Conservation (phyloP, 1,140 invertebrate species). For the Drosophila yakuba region DNA sequence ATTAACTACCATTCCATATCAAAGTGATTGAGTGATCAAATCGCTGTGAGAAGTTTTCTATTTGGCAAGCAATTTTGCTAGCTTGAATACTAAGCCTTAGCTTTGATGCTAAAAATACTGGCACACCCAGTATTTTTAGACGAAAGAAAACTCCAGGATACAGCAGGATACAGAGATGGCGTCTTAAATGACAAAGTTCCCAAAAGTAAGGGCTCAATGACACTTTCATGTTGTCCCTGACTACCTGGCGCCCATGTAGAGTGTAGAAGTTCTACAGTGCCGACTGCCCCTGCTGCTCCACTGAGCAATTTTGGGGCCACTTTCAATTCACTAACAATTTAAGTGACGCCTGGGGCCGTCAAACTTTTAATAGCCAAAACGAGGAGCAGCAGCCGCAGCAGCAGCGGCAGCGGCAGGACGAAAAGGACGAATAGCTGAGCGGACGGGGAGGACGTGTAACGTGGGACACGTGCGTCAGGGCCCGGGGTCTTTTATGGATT, state of each 20-base stretch:
- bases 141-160: background rate
- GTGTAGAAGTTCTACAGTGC: conserved; percentile 3
- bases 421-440: background rate
- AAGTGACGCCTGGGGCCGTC: conserved; percentile 55
- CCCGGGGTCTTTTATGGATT: conserved; percentile 21
- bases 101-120: too few relatives aligned
- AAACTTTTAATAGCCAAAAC: conserved; percentile 70
- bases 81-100: too few relatives aligned
- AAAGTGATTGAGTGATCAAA: too few relatives aligned
- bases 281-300: conserved; percentile 15
- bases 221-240: conserved; percentile 10
- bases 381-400: conserved; percentile 26
- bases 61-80: too few relatives aligned
- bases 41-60: too few relatives aligned
- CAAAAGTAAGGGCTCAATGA: conserved; percentile 1
- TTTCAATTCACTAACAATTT: conserved; percentile 66
- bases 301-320: conserved; percentile 35
- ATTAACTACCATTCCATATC: too few relatives aligned
- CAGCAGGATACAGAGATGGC: background rate
- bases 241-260: conserved; percentile 5
- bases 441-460: conserved; percentile 1
- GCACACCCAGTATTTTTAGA: background rate
- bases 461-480: conserved; percentile 55
- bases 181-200: background rate
- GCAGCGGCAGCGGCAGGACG: conserved; percentile 5